Evolutionary conservation across 2,113 vertebrate species (phyloP).

Genomic region (Gallinago undulata): DNA sequence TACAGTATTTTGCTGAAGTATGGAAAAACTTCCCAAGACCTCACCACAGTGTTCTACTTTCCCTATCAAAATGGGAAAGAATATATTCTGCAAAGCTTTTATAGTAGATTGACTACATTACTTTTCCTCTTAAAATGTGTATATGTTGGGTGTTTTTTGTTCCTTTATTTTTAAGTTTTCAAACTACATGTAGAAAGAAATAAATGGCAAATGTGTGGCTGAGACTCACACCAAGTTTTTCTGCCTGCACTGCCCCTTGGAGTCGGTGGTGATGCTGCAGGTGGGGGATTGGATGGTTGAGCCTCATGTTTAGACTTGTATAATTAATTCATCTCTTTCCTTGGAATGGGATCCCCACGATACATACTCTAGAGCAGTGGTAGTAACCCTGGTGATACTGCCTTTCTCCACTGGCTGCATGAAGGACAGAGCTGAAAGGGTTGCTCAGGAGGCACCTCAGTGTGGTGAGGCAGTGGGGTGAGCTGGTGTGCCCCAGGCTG

Average conservation of each 20-base stretch:
- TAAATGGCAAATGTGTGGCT: neutral
- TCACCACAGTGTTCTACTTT: neutral
- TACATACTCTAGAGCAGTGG: neutral
- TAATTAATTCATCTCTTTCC: neutral
- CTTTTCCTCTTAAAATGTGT: neutral
- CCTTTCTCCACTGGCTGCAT: fast-evolving
- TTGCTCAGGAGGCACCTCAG: fast-evolving
- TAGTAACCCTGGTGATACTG: neutral
- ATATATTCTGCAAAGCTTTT: neutral
- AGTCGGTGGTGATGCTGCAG: neutral
- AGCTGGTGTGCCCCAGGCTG: neutral
- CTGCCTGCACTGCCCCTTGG: neutral
- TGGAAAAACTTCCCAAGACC: neutral
- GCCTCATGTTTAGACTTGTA: neutral
- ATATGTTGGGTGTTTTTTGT: fast-evolving
- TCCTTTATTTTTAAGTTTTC: neutral
- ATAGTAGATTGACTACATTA: neutral
- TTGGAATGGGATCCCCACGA: fast-evolving
- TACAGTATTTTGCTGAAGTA: neutral
- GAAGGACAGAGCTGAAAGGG: neutral
- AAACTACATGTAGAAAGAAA: neutral
- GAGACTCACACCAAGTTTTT: neutral
- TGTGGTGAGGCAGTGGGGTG: neutral
- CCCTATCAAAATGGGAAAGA: neutral
- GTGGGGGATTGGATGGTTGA: neutral